Evolutionary conservation across 1,140 invertebrate species (phyloP), one percentile per base, ranked within the genome.

Genomic region (Drosophila equinoxialis): DNA sequence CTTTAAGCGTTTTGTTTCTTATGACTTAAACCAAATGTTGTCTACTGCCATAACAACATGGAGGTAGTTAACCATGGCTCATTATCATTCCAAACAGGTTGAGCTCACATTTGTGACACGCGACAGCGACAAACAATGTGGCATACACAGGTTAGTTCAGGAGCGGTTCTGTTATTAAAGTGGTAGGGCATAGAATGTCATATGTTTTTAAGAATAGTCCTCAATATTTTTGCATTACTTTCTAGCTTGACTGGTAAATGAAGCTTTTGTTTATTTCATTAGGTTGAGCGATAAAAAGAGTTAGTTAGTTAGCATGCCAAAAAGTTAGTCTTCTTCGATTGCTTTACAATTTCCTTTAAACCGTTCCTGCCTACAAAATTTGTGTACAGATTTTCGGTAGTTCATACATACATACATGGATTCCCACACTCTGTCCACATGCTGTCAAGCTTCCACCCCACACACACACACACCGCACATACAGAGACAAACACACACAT

Each of bases 31-130:
- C 45, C 17, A 11, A 51, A 51, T 10, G 17, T 23, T 23, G 45
- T 23, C 45, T 51, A 23, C 45, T 51, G 45, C 17, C 45, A 51
- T 51, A 23, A 51, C 45, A 51, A 51, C 45, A 51, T 51, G 17
- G 23, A 51, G 45, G 45, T 51, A 51, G 45, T 51, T 51, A 51
- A 11, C 45, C 13, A 58, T 58, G 33, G 55, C 55, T 58, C 55
- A 58, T 58, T 58, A 33, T 58, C 23, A 58, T 58, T 30, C 55
- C 55, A 33, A 58, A 10, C 55, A 58, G 17, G 45, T 51, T 51
- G 17, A 20, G 45, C 45, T 51, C 45, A 51, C 45, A 51, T 51
- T 51, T 51, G 45, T 51, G 45, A 51, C 45, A 51, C 45, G 45
- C 45, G 45, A 51, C 45, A 51, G 45, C 4, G 17, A 10, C 45